Conservation (phyloP, 2,888 invertebrate genomes). For the Agriotes lineatus region DNA sequence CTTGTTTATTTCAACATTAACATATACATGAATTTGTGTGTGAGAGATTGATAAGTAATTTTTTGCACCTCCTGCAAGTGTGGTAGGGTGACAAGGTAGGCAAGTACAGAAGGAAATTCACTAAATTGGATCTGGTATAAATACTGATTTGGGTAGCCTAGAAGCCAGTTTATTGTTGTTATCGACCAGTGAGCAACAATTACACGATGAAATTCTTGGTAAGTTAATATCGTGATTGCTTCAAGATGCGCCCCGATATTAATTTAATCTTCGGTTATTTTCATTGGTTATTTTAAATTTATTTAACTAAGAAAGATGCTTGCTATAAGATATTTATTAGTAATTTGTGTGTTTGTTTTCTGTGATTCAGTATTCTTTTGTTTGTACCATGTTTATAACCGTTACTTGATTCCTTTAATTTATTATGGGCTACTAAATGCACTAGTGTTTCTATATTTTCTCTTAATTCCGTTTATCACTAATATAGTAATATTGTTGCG, state of each 20-base stretch:
- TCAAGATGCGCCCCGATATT: too few relatives aligned
- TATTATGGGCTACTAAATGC: background rate
- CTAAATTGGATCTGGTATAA: slow-evolving; percentile 33
- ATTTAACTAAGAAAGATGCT: slow-evolving; percentile 2
- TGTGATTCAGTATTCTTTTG: slow-evolving; percentile 4
- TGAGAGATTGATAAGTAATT: background rate
- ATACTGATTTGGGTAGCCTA: slow-evolving; percentile 34
- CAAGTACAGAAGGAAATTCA: slow-evolving; percentile 25
- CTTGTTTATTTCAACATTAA: background rate
- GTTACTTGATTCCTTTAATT: background rate
- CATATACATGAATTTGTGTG: background rate
- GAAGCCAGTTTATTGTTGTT: slow-evolving; percentile 47
- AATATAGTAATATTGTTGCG: too few relatives aligned
- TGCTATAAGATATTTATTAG: slow-evolving; percentile 17
- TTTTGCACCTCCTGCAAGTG: background rate
- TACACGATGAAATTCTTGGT: slow-evolving; percentile 62
- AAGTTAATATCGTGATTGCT: slow-evolving; percentile 37
- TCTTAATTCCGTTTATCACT: background rate
- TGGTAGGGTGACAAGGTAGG: slow-evolving; percentile 27
- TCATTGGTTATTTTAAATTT: too few relatives aligned
- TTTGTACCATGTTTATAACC: background rate
- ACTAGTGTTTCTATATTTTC: background rate
- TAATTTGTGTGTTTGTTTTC: slow-evolving; percentile 10
- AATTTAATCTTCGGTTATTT: too few relatives aligned
- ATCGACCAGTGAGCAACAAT: slow-evolving; percentile 43